Percentiles rank a stretch among this genome's conserved stretches.
Evolutionary conservation across 2,113 vertebrate genomes (phyloP).

Genomic region (Crocuta crocuta): DNA sequence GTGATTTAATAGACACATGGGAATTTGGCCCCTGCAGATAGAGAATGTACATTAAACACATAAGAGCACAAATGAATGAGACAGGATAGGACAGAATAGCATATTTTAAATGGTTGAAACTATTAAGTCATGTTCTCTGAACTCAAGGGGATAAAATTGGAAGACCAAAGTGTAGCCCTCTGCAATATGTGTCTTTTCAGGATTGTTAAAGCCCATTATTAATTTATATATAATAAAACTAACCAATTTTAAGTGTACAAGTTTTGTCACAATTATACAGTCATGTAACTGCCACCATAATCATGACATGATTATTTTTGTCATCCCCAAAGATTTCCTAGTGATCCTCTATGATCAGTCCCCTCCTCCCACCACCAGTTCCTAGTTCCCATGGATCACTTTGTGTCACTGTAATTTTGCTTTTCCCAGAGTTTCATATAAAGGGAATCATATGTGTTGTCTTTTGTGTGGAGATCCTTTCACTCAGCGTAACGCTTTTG

Average conservation of each 20-base stretch:
- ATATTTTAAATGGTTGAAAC: slow-evolving; percentile 22
- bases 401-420: neutral
- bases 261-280: neutral
- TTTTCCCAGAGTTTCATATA: neutral
- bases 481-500: neutral
- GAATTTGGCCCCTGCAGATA: neutral
- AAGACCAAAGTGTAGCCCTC: neutral
- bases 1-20: neutral
- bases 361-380: neutral
- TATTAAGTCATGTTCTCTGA: neutral
- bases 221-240: neutral
- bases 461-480: neutral
- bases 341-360: neutral
- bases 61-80: neutral
- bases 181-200: neutral
- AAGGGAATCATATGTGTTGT: neutral
- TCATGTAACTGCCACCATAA: neutral
- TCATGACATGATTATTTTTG: neutral
- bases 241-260: neutral
- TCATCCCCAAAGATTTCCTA: neutral
- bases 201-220: neutral
- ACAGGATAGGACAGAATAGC: neutral
- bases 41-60: neutral
- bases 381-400: neutral
- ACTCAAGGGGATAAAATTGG: neutral